Conservation (phyloP, 2,113 vertebrate genomes). For the Chrysemys picta region DNA sequence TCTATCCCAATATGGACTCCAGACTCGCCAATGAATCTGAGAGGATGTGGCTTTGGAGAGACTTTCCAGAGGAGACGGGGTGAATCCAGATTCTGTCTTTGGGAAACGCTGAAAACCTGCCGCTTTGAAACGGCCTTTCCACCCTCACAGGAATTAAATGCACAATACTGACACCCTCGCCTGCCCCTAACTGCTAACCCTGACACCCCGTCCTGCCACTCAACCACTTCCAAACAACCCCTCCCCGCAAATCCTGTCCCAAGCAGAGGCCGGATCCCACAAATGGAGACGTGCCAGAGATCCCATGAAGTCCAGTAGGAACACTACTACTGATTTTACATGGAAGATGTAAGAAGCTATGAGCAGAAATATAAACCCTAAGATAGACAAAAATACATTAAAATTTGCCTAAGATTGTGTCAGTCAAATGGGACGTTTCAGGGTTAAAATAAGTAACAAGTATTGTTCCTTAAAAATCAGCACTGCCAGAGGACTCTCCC, state of each 20-base stretch:
- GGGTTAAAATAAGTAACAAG: background rate
- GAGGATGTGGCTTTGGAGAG: background rate
- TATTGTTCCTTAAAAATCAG: background rate
- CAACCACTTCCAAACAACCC: background rate
- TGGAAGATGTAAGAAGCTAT: background rate
- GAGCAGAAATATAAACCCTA: background rate
- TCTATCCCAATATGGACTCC: background rate
- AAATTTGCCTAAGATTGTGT: background rate
- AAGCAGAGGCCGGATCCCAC: background rate
- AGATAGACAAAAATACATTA: background rate
- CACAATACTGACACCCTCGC: background rate
- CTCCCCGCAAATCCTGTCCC: background rate
- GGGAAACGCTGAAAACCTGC: background rate
- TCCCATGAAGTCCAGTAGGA: background rate
- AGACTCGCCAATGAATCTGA: background rate
- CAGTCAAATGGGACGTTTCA: background rate
- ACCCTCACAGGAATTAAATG: background rate
- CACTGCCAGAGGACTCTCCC: background rate
- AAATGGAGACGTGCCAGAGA: background rate
- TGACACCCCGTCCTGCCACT: background rate
- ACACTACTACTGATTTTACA: background rate
- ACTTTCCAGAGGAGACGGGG: background rate
- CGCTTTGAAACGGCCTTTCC: background rate
- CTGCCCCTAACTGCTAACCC: background rate
- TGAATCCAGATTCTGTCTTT: background rate